Evolutionary conservation across 1,140 invertebrate genomes (phyloP).

Genomic region (Daktulosphaira vitifoliae): DNA sequence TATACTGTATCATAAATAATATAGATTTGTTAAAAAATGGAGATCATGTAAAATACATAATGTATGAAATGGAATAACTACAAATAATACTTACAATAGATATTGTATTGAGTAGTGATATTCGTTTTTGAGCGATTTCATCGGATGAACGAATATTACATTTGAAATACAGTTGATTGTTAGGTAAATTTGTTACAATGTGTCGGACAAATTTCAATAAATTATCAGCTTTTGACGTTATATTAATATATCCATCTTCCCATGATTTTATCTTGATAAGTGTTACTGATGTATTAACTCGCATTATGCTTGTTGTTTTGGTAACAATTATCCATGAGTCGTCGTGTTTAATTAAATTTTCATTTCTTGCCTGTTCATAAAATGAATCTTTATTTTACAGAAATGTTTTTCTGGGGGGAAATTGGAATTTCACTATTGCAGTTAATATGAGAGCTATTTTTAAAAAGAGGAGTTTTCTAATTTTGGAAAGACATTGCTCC

Average conservation of each 20-base stretch:
- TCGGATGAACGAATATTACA: neutral
- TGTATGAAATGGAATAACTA: too few species aligned
- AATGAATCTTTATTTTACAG: too few species aligned
- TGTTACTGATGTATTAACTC: neutral
- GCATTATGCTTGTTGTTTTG: neutral
- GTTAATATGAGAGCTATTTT: too few species aligned
- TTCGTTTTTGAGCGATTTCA: neutral
- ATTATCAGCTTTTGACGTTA: neutral
- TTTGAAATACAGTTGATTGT: neutral
- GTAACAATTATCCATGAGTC: conserved; percentile 23
- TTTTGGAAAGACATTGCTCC: too few species aligned
- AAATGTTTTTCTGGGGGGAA: too few species aligned
- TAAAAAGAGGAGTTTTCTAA: too few species aligned
- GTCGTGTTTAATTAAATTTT: conserved; percentile 12
- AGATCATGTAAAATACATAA: too few species aligned
- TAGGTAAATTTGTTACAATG: neutral
- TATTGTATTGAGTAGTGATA: neutral
- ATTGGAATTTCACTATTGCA: too few species aligned
- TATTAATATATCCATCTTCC: neutral
- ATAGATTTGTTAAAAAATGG: too few species aligned
- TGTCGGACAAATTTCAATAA: neutral
- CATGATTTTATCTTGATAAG: neutral
- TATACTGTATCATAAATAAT: neutral
- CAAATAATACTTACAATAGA: neutral
- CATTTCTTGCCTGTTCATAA: neutral